A percentile compares a stretch with the other conserved stretches of the same genome.
Evolutionary conservation across 2,113 vertebrate species (phyloP).

Genomic region (Triplophysa rosa): DNA sequence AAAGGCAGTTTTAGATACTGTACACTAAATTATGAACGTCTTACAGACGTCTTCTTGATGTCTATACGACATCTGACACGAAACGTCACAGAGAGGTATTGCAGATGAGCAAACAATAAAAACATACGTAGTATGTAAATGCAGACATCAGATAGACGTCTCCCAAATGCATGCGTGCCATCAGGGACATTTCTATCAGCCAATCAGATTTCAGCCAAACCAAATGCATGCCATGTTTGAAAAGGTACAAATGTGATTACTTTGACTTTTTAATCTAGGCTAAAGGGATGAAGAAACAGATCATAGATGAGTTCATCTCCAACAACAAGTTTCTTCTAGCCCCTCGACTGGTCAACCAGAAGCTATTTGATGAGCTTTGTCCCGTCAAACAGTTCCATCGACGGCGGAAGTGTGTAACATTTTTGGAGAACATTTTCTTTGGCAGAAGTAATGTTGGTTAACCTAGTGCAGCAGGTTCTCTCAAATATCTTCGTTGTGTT

Average conservation of each 20-base stretch:
- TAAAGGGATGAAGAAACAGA: conserved; percentile 90
- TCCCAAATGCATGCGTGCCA: too few species aligned
- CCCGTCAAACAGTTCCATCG: conserved; percentile 92
- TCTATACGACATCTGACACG: too few species aligned
- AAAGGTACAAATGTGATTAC: neutral
- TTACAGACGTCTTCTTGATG: too few species aligned
- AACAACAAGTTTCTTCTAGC: conserved; percentile 92
- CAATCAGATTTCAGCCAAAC: too few species aligned
- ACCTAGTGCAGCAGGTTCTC: neutral
- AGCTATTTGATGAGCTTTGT: conserved; percentile 92
- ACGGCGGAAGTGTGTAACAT: conserved; percentile 84
- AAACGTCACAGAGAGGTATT: too few species aligned
- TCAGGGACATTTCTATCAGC: too few species aligned
- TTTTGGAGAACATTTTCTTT: neutral
- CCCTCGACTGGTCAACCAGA: conserved; percentile 89
- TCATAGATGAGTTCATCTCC: conserved; percentile 90
- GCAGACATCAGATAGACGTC: too few species aligned
- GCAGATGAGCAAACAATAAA: too few species aligned
- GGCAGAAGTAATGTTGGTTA: neutral
- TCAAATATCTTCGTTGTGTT: neutral
- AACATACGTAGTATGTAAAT: too few species aligned
- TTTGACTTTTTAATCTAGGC: conserved; percentile 67
- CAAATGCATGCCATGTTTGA: neutral
- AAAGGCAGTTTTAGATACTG: too few species aligned
- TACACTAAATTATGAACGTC: too few species aligned